Evolutionary conservation across 2,797 vertebrate species (phyloP).

Genomic region (Lycodopsis pacificus): DNA sequence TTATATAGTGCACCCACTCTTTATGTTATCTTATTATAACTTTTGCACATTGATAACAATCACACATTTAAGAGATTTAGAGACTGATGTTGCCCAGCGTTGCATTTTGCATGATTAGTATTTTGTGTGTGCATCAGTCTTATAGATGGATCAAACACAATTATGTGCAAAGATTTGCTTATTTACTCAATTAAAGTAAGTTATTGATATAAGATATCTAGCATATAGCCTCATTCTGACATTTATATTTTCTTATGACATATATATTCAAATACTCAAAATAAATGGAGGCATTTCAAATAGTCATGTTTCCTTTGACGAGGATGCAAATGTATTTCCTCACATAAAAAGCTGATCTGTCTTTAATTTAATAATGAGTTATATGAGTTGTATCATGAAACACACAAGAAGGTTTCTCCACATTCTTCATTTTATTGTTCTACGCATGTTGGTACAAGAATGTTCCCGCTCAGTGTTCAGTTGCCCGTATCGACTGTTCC

Average conservation of each 20-base stretch:
- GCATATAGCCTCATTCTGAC: constrained; percentile 24
- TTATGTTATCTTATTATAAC: constrained; percentile 14
- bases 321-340: constrained; percentile 39
- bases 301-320: constrained; percentile 16
- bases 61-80: constrained; percentile 31
- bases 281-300: constrained; percentile 9
- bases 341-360: constrained; percentile 33
- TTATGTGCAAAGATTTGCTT: constrained; percentile 38
- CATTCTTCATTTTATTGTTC: constrained; percentile 70
- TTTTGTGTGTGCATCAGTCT: constrained; percentile 40
- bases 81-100: constrained; percentile 35
- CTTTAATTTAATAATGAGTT: constrained; percentile 31
- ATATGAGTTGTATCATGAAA: constrained; percentile 46
- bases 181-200: constrained; percentile 53
- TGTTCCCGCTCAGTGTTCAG: constrained; percentile 56
- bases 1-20: no score
- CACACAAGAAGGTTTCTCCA: constrained; percentile 38
- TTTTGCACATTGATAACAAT: constrained; percentile 59
- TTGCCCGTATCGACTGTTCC: constrained; percentile 67
- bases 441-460: constrained; percentile 70
- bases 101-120: constrained; percentile 48
- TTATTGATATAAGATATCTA: constrained; percentile 47
- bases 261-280: constrained; percentile 31
- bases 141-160: constrained; percentile 40
- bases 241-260: constrained; percentile 28